Evolutionary conservation across 2,113 vertebrate species (phyloP).

Genomic region (Lanius collurio): DNA sequence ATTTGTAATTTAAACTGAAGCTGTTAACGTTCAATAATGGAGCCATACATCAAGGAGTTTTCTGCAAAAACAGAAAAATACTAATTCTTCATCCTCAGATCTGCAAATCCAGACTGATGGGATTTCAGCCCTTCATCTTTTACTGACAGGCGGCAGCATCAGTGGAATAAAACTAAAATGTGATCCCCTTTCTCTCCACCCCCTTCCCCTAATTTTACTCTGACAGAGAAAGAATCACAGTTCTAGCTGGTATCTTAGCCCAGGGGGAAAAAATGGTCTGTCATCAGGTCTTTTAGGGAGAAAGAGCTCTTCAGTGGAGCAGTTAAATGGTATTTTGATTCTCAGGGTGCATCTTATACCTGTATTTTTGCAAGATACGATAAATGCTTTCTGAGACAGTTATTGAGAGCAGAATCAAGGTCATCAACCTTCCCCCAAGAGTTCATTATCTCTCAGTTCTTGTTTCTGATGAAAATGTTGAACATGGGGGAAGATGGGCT

Average conservation of each 20-base stretch:
- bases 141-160: constrained; percentile 61
- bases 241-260: constrained; percentile 44
- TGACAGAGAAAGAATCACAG: constrained; percentile 19
- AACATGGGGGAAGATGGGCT: background rate
- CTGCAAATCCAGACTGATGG: constrained; percentile 70
- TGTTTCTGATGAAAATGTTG: constrained; percentile 12
- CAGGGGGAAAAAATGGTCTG: constrained; percentile 9
- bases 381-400: constrained; percentile 23
- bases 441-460: background rate
- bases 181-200: constrained; percentile 65
- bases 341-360: background rate
- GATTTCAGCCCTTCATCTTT: constrained; percentile 68
- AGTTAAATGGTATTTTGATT: constrained; percentile 33
- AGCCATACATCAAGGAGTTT: constrained; percentile 64
- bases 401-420: constrained; percentile 16
- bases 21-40: constrained; percentile 60
- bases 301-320: background rate
- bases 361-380: background rate
- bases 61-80: constrained; percentile 68
- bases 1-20: constrained; percentile 63
- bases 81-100: constrained; percentile 66
- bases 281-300: constrained; percentile 36
- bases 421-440: background rate
- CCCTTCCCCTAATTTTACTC: constrained; percentile 55
- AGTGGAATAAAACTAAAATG: constrained; percentile 61